Conservation (phyloP, 2,113 vertebrate genomes). For the Macquaria australasica region DNA sequence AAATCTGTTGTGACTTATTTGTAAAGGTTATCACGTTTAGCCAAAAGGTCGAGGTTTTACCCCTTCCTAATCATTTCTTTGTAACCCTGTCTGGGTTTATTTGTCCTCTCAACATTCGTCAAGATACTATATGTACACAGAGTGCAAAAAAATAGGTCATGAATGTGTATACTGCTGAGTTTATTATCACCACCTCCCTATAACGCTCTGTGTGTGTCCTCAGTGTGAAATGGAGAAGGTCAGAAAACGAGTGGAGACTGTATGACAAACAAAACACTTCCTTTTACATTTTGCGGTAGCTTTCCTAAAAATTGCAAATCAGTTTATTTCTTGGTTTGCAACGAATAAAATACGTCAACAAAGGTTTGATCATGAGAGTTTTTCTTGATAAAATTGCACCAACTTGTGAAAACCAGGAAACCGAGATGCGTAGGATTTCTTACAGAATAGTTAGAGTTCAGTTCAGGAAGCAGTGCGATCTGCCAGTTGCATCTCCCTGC, state of each 20-base stretch:
- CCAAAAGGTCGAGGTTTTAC: constrained; percentile 41
- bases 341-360: background rate
- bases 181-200: background rate
- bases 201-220: background rate
- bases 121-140: background rate
- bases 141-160: background rate
- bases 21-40: constrained; percentile 70
- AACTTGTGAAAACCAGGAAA: constrained; percentile 12
- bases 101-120: constrained; percentile 18
- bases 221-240: background rate
- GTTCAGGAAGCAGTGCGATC: constrained; percentile 35
- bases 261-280: background rate
- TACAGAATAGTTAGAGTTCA: constrained; percentile 29
- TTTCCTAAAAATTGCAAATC: background rate
- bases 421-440: background rate
- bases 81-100: constrained; percentile 18
- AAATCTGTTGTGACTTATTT: constrained; percentile 50
- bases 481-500: constrained; percentile 47
- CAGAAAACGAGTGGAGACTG: background rate
- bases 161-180: background rate
- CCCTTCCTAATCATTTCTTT: constrained; percentile 40
- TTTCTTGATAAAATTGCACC: constrained; percentile 14
- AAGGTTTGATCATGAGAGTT: background rate
- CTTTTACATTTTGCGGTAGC: background rate
- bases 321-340: constrained; percentile 1